These are phyloP conservation scores for Acropora yongei DNA, from an alignment of 64 coral and sea anemone genomes.

Conservation along the genomic window DNA sequence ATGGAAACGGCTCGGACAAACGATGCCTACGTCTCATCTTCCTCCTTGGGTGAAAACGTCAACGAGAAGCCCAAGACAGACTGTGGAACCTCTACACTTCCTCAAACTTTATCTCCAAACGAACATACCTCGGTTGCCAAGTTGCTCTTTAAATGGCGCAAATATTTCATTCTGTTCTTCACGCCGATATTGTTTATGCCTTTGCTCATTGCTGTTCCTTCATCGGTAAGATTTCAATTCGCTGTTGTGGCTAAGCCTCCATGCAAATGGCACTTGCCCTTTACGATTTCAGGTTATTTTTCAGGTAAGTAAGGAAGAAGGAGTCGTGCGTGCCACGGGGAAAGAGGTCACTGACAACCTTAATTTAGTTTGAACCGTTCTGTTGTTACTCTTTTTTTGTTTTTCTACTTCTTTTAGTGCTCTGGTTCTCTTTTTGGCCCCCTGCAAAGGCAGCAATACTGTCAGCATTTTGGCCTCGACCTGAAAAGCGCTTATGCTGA, in stretches of 20 bases:
- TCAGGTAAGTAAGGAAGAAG: too few species aligned
- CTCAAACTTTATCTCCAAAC: background rate
- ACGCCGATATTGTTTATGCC: conserved; percentile 66
- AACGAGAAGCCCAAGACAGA: background rate
- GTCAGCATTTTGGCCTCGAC: too few species aligned
- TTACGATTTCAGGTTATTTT: too few species aligned
- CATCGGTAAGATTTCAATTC: conserved; percentile 41
- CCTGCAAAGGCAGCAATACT: too few species aligned
- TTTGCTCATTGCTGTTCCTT: conserved; percentile 69
- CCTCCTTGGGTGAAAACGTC: background rate
- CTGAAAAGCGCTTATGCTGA: too few species aligned
- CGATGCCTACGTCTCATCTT: background rate
- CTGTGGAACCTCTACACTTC: background rate
- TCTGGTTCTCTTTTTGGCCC: too few species aligned
- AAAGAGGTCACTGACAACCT: too few species aligned
- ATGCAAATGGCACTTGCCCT: too few species aligned
- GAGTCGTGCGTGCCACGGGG: too few species aligned
- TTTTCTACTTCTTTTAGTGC: too few species aligned
- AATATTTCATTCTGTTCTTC: conserved; percentile 66
- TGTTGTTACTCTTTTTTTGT: too few species aligned
- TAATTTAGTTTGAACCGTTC: too few species aligned
- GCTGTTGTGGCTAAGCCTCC: background rate
- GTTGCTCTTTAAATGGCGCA: conserved; percentile 67
- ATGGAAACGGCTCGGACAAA: conserved; percentile 26
- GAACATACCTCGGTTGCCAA: conserved; percentile 27